Conservation (phyloP, 1,140 invertebrate genomes). For the Diabrotica virgifera region DNA sequence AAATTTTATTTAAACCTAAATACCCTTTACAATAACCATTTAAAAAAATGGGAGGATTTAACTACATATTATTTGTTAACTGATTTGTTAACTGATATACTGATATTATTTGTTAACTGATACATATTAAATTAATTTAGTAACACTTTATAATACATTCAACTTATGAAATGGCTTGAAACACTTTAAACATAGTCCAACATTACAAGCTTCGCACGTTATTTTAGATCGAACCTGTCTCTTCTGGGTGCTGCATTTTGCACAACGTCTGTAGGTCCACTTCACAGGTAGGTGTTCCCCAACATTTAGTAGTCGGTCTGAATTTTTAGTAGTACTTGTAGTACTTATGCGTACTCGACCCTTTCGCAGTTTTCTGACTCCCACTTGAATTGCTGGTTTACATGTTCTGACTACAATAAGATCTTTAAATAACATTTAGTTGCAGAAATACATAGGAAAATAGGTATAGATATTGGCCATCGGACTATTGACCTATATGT, state of each 20-base stretch:
- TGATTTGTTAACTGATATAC: too few species aligned
- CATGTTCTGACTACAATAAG: too few species aligned
- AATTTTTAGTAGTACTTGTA: not conserved
- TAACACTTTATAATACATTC: not conserved
- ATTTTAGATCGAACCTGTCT: not conserved
- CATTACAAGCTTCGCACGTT: not conserved
- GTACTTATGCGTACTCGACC: not conserved
- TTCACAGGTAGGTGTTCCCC: not conserved
- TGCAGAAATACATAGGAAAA: too few species aligned
- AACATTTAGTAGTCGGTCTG: not conserved
- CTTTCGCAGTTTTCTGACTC: not conserved
- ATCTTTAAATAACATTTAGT: too few species aligned
- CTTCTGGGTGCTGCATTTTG: not conserved
- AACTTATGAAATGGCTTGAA: not conserved
- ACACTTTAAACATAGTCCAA: not conserved
- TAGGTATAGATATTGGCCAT: too few species aligned
- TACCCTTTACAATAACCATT: too few species aligned
- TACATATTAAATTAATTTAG: too few species aligned
- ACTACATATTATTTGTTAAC: too few species aligned
- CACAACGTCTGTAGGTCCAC: not conserved
- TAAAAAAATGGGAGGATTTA: too few species aligned
- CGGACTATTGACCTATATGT: too few species aligned
- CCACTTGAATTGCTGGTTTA: not conserved
- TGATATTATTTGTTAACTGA: too few species aligned
- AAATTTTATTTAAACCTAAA: too few species aligned